These are phyloP conservation scores for Helarctos malayanus DNA, from an alignment of 2,797 vertebrate species.

Conservation along the genomic window DNA sequence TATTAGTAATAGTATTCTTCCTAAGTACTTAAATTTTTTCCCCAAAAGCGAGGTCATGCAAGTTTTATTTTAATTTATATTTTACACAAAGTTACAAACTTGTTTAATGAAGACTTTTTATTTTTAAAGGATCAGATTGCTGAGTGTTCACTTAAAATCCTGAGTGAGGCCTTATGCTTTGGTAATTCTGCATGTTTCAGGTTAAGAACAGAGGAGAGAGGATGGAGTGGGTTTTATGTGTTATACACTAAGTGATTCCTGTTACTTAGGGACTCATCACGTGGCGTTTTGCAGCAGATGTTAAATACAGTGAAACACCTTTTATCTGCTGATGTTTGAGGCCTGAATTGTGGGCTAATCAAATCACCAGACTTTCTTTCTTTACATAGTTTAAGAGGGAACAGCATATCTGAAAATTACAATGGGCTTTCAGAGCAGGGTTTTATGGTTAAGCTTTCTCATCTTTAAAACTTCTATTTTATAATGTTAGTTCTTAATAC, in stretches of 20 bases:
- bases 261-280: conserved; percentile 40
- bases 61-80: conserved; percentile 48
- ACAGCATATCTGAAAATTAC: neutral
- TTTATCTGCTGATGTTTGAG: conserved; percentile 39
- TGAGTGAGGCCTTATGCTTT: neutral
- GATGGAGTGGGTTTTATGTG: neutral
- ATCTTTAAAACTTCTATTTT: conserved; percentile 35
- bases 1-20: conserved; percentile 18
- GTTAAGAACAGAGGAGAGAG: neutral
- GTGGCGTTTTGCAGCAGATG: neutral
- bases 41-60: neutral
- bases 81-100: conserved; percentile 19
- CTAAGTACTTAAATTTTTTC: neutral
- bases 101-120: conserved; percentile 42
- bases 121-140: conserved; percentile 52
- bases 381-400: conserved; percentile 33
- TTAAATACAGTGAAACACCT: conserved; percentile 27
- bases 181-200: neutral
- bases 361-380: neutral
- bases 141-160: conserved; percentile 51
- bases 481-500: conserved; percentile 42
- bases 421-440: neutral
- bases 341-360: conserved; percentile 18
- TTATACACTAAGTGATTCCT: neutral
- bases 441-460: conserved; percentile 59